phyloP scores from a whole-genome alignment of 2,888 invertebrate species.

The Nipponacmea schrenckii region DNA sequence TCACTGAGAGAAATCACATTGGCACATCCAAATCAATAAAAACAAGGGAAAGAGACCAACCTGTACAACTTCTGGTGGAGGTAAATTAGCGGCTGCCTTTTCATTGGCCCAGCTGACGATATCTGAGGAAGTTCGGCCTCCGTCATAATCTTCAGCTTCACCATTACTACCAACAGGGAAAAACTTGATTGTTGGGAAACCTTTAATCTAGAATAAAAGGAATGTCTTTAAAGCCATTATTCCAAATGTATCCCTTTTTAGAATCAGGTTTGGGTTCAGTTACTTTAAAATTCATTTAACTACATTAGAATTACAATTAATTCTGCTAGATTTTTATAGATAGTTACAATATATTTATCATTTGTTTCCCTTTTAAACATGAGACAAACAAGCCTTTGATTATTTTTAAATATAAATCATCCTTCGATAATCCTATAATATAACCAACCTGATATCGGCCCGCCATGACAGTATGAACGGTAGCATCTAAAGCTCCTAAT shows the following conservation, averaged over 20 bases:
- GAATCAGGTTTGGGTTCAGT: neutral
- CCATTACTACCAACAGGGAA: slow-evolving; percentile 77
- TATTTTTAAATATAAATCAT: no score
- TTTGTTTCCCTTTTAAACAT: no score
- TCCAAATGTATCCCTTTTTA: neutral
- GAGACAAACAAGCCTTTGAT: no score
- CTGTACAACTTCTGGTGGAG: slow-evolving; percentile 88
- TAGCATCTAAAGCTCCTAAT: slow-evolving; percentile 95
- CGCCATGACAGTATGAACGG: slow-evolving; percentile 85
- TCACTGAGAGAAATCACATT: no score
- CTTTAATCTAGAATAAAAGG: slow-evolving; percentile 73
- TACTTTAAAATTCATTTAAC: neutral
- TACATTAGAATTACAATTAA: neutral
- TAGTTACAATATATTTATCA: no score
- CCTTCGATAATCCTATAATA: no score
- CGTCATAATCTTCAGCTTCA: slow-evolving; percentile 83
- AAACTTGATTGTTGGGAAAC: slow-evolving; percentile 95
- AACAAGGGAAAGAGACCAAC: slow-evolving; percentile 67
- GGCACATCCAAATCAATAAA: no score
- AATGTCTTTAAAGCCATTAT: neutral
- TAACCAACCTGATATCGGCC: slow-evolving; percentile 78
- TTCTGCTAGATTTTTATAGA: no score
- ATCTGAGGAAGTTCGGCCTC: slow-evolving; percentile 88
- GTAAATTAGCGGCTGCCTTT: slow-evolving; percentile 86
- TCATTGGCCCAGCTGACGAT: slow-evolving; percentile 91